Percentiles rank a stretch among this genome's conserved stretches.
Conservation (phyloP, 2,113 vertebrate genomes). For the Bos javanicus region DNA sequence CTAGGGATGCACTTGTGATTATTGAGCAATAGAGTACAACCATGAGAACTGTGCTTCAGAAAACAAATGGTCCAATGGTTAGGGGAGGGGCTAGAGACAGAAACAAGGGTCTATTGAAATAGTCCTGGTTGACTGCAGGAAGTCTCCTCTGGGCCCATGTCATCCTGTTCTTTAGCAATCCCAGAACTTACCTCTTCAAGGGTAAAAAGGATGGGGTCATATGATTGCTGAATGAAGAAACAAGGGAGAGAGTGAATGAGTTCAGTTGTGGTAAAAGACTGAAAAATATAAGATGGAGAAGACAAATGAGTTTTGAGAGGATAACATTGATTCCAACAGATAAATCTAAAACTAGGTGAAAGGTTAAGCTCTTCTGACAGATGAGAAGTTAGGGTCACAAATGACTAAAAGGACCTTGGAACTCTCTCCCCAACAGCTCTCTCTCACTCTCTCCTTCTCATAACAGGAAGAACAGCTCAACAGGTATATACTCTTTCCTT, state of each 20-base stretch:
- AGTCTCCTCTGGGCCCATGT: neutral
- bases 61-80: neutral
- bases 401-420: neutral
- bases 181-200: neutral
- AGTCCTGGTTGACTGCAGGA: neutral
- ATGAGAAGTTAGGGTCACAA: neutral
- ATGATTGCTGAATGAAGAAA: neutral
- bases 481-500: neutral
- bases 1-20: neutral
- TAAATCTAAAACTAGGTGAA: neutral
- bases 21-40: neutral
- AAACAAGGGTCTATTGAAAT: neutral
- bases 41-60: neutral
- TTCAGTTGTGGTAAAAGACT: neutral
- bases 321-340: neutral
- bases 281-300: neutral
- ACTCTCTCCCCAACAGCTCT: neutral
- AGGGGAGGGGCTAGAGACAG: neutral
- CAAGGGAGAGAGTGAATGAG: neutral
- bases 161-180: neutral
- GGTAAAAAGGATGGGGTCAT: neutral
- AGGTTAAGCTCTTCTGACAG: neutral
- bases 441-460: neutral
- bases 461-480: neutral
- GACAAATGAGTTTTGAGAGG: neutral